These are phyloP conservation scores for Dichetophora obliterata DNA, from an alignment of 2,888 invertebrate species.

Conservation along the genomic window DNA sequence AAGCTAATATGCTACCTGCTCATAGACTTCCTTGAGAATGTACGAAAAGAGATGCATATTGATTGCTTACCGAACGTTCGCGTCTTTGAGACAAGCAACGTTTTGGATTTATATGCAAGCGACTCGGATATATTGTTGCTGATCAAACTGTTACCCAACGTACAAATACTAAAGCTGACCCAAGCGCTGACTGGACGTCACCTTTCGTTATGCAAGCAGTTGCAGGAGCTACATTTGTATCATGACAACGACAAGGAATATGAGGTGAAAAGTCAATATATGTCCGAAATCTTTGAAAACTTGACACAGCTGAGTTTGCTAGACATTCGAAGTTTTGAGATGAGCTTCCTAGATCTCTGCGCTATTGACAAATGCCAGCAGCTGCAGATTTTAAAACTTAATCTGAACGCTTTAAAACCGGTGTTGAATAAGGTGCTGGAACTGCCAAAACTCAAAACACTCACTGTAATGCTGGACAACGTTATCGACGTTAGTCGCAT, in stretches of 20 bases:
- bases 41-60: constrained; percentile 36
- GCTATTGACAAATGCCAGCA: constrained; percentile 55
- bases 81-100: constrained; percentile 51
- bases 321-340: constrained; percentile 59
- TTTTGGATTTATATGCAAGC: constrained; percentile 52
- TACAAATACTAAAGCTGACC: constrained; percentile 55
- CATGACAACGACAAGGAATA: constrained; percentile 58
- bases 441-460: constrained; percentile 55
- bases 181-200: constrained; percentile 59
- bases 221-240: constrained; percentile 60
- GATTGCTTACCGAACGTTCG: constrained; percentile 52
- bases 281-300: constrained; percentile 57
- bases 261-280: constrained; percentile 57
- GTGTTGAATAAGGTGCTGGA: constrained; percentile 54
- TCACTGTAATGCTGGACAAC: constrained; percentile 59
- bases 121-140: constrained; percentile 52
- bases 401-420: constrained; percentile 59
- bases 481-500: constrained; percentile 49
- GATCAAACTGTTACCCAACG: constrained; percentile 57
- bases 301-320: constrained; percentile 55
- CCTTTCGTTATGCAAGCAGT: constrained; percentile 53
- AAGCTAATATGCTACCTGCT: constrained; percentile 54
- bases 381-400: constrained; percentile 57
- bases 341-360: constrained; percentile 56
- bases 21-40: constrained; percentile 56